Conservation (phyloP, 2,797 vertebrate species). For the Sternotherus odoratus region DNA sequence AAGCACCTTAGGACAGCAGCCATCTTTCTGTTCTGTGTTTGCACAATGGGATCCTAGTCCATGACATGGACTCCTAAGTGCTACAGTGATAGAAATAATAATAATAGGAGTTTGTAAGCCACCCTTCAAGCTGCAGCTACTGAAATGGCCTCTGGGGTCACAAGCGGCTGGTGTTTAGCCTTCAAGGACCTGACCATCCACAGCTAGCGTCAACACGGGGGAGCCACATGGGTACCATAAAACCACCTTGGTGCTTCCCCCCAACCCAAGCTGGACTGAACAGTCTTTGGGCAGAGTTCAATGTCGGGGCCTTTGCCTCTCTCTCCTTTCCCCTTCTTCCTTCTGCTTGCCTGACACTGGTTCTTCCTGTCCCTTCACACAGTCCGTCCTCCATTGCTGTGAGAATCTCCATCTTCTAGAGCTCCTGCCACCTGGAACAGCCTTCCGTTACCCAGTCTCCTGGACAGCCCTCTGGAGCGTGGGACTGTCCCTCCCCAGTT, state of each 20-base stretch:
- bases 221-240: not conserved
- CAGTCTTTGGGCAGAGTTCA: not conserved
- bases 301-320: rapidly evolving
- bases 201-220: not conserved
- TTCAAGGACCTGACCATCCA: not conserved
- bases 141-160: not conserved
- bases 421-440: not conserved
- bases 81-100: not conserved
- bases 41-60: not conserved
- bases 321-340: not conserved
- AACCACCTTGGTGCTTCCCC: rapidly evolving
- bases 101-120: not conserved
- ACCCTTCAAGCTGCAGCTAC: not conserved
- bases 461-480: not conserved
- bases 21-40: not conserved
- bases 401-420: not conserved
- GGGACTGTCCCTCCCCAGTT: not conserved
- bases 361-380: not conserved
- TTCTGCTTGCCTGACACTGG: not conserved
- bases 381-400: rapidly evolving
- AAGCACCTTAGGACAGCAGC: not conserved
- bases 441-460: not conserved
- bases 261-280: not conserved
- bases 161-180: not conserved
- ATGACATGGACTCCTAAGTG: not conserved